A percentile compares a stretch with the other conserved stretches of the same genome.
Conservation (phyloP, 2,888 invertebrate species). For the Apamea sordens region DNA sequence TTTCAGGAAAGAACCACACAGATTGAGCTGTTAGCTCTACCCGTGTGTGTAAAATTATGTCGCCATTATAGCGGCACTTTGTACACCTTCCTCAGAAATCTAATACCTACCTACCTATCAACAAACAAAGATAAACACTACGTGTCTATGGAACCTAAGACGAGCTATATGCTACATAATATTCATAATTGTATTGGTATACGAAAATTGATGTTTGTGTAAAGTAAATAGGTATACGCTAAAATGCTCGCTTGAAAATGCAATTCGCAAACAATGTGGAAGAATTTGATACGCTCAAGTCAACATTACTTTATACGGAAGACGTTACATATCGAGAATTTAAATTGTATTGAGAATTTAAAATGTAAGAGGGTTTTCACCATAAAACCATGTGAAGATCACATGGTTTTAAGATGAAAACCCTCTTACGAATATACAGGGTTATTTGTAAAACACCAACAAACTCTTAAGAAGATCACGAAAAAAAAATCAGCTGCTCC, state of each 20-base stretch:
- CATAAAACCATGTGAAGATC: no score
- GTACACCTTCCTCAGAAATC: not conserved
- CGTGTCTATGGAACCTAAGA: not conserved
- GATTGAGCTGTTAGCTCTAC: not conserved
- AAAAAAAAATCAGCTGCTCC: no score
- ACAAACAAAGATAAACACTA: not conserved
- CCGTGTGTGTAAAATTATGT: no score
- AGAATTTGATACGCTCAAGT: conserved; percentile 28
- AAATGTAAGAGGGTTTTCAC: no score
- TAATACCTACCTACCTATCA: not conserved
- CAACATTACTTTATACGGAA: conserved; percentile 22
- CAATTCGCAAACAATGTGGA: conserved; percentile 50
- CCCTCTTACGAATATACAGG: not conserved
- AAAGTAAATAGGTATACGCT: conserved; percentile 41
- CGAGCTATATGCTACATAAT: conserved; percentile 4
- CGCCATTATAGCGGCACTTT: no score
- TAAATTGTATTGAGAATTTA: no score
- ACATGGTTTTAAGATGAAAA: not conserved
- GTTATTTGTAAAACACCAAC: no score
- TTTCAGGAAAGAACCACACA: not conserved
- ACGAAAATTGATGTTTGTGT: conserved; percentile 44
- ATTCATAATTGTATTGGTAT: conserved; percentile 52
- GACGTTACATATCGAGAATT: not conserved
- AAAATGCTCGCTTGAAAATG: conserved; percentile 43
- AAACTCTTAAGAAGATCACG: no score